Base-by-base conservation (phyloP, 2,113 vertebrate genomes). In the Laterallus jamaicensis region DNA sequence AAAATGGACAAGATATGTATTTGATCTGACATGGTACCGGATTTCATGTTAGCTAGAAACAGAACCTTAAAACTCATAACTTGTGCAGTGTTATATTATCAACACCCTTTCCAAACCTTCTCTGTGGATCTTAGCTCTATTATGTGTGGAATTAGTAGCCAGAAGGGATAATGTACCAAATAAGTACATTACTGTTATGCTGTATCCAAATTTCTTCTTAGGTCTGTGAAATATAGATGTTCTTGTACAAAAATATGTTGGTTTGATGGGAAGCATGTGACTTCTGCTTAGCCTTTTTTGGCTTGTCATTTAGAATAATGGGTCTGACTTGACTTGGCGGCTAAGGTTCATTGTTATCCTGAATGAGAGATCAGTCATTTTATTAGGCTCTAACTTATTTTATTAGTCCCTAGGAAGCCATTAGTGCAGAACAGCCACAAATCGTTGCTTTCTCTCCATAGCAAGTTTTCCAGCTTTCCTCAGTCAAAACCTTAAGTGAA, bases 331-430 rank as follows among this genome's bases (percentile, higher is more conserved):
- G 74, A 89, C 70, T 96, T 58, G 42, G 59, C 1, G 13, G 91
- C 68, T 92, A 87, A 93, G 91, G 91, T 92, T 97, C 95, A 92
- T 58, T 92, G 81, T 94, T 87, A 94, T 73, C 44, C 47, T 88
- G 71, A 93, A 81, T 82, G 90, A 92, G 87, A 92, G 69, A 95
- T 93, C 90, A 47, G 52, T 95, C 94, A 92, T 95, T 96, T 97
- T 94, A 95, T 95, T 93, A 92, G 59, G 10, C 58, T 88, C 50
- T 93, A 95, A 85, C 60, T 86, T 95, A 93, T 88, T 97, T 96
- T 97, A 96, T 97, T 93, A 95, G 81, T 93, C 88, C 68, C 95
- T 74, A 31, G 94, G 49, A 91, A 97, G 68, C 88, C 66, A 50
- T 95, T 97, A 95, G 63, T 35, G 78, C 52, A 62, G 87, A 94